Base-by-base conservation (phyloP, 2,888 invertebrate species). In the Andrena camellia region DNA sequence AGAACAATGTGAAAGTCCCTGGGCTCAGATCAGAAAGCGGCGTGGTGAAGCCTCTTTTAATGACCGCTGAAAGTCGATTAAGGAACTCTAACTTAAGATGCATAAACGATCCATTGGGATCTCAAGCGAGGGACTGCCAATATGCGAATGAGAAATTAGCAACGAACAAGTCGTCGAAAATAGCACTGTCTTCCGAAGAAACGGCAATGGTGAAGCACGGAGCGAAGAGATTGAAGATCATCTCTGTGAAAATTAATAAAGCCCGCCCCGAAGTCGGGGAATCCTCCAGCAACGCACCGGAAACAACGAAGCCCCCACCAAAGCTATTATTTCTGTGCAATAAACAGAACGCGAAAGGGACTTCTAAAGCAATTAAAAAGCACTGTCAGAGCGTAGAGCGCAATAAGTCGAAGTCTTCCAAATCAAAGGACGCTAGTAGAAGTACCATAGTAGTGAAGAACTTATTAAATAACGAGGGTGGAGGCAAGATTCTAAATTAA, bases 181-280 rank as follows among this genome's bases (percentile, higher is more conserved):
- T 70, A 17, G 13, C 79, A 5, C 20, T 83, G 7, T 52, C 78
- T 54, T 71, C 80, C 13, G 92, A 93, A 71, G 89, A 90, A 84
- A 92, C 91, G 33, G 85, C 88, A 2, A 78, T 90, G 8, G 86
- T 93, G 6, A 93, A 90, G 42, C 90, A 92, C 3, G 92, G 92
- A 3, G 84, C 92, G 5, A 93, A 93, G 64, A 89, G 93, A 72
- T 71, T 93, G n/a, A 93, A 92, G 79, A 88, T 93, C 5, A 66
- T 89, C 7, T 91, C 90, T 13, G 81, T 85, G 50, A 90, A 84
- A 59, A 52, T 89, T 5, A 62, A 84, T 13, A 92, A 90, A 62
- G 82, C 82, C 2, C 87, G 86, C 2, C 83, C 90, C 7, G 92
- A 92, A 78, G 73, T 89, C 3, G 92, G 90, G 5, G 92, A 92